Evolutionary conservation across 2,797 vertebrate genomes (phyloP), one percentile per base, ranked within the genome.

Genomic region (Malacoraja senta): DNA sequence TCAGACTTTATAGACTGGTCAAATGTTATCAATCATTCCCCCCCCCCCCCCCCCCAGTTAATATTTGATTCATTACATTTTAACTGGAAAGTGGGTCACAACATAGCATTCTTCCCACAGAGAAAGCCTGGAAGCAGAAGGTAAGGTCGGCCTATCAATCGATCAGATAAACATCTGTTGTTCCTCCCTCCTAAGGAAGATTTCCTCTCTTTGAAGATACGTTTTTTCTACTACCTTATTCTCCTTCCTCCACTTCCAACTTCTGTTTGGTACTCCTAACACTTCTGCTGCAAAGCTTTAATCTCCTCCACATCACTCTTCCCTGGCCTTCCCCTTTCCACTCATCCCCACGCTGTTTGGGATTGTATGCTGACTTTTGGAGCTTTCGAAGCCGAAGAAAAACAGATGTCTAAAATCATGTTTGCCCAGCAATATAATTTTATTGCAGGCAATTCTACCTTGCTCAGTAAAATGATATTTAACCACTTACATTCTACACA

Each of bases 371-470:
- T 63, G 4, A n/a, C 26, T n/a, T 58, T 63, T 63, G 29, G 58
- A 58, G 10, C 58, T 19, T 86, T n/a, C 29, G 8, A 13, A 61
- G 61, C 58, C 61, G 0, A 86, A 63, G 29, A 63, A 7, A 32
- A 63, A 86, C 83, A 86, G 15, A 65, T 58, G 15, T 65, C 29
- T 29, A 32, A 17, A n/a, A 63, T 86, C n/a, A 86, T 15, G 29
- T 86, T n/a, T 63, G 83, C 13, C 83, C 83, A n/a, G 61, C 58
- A 86, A 86, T 65, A 29, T 86, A 63, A 86, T n/a, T 63, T 61
- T 65, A 65, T 6, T 86, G 61, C 83, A 86, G 61, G 44, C 80
- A 83, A 83, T 3, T 44, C 29, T 17, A 15, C 63, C 9, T 63
- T 15, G 6, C 3, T 10, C 2, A 26, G 53, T 29, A 86, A 58